Evolutionary conservation across 2,888 invertebrate species (phyloP).

Genomic region (Oscheius sp.): DNA sequence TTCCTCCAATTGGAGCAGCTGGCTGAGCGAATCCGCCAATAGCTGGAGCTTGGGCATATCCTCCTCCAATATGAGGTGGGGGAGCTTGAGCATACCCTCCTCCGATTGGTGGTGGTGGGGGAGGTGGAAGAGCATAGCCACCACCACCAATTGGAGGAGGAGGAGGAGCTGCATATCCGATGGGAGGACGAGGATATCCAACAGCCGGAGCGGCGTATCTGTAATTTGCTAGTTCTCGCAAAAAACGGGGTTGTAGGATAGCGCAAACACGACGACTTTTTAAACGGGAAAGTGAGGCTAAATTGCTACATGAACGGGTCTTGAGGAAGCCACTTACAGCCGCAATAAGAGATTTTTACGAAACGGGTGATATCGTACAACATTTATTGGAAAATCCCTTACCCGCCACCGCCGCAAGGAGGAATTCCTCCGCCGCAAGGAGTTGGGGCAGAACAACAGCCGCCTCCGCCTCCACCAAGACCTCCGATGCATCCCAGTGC

Average conservation of each 20-base stretch:
- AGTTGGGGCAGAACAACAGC: conserved; percentile 42
- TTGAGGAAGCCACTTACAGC: background rate
- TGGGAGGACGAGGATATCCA: conserved; percentile 29
- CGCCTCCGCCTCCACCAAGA: conserved; percentile 33
- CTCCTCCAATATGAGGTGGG: background rate
- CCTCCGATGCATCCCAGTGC: conserved; percentile 48
- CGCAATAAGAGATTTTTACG: too few species aligned
- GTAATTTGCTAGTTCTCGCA: background rate
- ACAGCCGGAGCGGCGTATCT: conserved; percentile 27
- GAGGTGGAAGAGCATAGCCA: background rate
- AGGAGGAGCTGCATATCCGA: conserved; percentile 19
- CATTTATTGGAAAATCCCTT: conserved; percentile 7
- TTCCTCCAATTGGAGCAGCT: background rate
- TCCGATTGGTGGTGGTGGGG: background rate
- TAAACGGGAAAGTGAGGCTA: background rate
- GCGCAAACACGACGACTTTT: background rate
- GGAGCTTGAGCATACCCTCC: too few species aligned
- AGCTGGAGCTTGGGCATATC: background rate
- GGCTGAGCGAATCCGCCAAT: background rate
- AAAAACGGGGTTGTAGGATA: background rate
- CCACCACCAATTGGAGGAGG: conserved; percentile 3
- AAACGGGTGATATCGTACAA: background rate
- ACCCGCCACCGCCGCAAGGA: conserved; percentile 42
- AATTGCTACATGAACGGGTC: background rate
- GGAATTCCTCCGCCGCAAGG: conserved; percentile 40